A percentile compares a stretch with the other conserved stretches of the same genome.
These are phyloP conservation scores for Coranthus polyacanthus DNA, from an alignment of 2,797 vertebrate species.

Conservation along the genomic window DNA sequence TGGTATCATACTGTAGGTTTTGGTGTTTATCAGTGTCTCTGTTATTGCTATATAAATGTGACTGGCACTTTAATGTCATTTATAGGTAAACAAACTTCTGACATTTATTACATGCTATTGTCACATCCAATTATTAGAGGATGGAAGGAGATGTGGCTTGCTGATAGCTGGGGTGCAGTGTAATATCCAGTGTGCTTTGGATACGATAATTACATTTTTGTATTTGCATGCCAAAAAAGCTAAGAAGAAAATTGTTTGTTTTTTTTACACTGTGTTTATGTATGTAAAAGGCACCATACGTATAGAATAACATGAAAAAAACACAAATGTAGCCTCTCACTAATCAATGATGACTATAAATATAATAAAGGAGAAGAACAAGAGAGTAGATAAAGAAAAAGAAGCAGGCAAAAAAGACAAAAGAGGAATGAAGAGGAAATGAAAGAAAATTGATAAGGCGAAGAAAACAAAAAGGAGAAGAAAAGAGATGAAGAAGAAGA, in stretches of 20 bases:
- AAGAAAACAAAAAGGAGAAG: neutral
- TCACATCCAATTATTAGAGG: conserved; percentile 20
- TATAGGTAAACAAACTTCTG: conserved; percentile 34
- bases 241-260: no score
- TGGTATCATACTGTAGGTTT: conserved; percentile 60
- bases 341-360: neutral
- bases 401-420: no score
- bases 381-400: no score
- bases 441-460: no score
- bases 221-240: neutral
- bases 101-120: conserved; percentile 28
- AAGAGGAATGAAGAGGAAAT: no score
- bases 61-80: conserved; percentile 39
- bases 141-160: neutral
- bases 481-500: neutral
- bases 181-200: conserved; percentile 6
- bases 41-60: conserved; percentile 31
- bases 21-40: conserved; percentile 36
- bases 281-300: no score
- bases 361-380: no score
- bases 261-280: no score
- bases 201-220: conserved; percentile 10
- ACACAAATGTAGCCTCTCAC: no score
- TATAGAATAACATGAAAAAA: no score
- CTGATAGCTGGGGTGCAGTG: neutral